Evolutionary conservation across 2,113 vertebrate genomes (phyloP).

Genomic region (Myotis lucifugus): DNA sequence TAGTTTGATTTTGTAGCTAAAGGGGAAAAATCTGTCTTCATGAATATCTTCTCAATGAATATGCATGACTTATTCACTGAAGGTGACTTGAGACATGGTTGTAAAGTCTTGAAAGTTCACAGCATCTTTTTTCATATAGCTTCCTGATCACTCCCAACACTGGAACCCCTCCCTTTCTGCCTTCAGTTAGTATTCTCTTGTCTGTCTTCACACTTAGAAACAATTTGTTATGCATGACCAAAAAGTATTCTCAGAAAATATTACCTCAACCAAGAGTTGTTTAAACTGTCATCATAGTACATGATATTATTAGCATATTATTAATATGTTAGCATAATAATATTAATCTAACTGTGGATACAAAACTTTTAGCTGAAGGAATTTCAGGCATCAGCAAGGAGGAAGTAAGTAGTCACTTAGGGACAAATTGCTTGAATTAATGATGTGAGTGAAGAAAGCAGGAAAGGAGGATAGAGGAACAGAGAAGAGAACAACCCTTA

Average conservation of each 20-base stretch:
- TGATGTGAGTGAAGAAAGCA: not conserved
- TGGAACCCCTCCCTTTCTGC: not conserved
- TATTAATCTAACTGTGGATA: not conserved
- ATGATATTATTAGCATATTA: not conserved
- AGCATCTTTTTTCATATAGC: not conserved
- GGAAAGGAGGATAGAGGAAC: not conserved
- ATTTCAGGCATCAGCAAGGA: not conserved
- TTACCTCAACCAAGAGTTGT: not conserved
- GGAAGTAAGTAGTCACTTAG: not conserved
- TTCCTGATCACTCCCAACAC: not conserved
- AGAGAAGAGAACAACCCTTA: not conserved
- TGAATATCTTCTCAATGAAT: not conserved
- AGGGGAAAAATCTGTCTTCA: not conserved
- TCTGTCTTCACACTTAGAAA: not conserved
- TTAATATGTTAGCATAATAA: not conserved
- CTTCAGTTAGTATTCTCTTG: not conserved
- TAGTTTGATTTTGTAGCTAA: not conserved
- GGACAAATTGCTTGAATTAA: not conserved
- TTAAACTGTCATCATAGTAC: not conserved
- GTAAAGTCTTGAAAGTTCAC: not conserved
- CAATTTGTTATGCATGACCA: not conserved
- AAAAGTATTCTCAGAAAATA: not conserved
- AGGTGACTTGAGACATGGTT: not conserved
- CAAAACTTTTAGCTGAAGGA: slow-evolving; percentile 15
- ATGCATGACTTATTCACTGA: not conserved